Conservation (phyloP, 2,113 vertebrate genomes). For the Paraplagusia blochii region DNA sequence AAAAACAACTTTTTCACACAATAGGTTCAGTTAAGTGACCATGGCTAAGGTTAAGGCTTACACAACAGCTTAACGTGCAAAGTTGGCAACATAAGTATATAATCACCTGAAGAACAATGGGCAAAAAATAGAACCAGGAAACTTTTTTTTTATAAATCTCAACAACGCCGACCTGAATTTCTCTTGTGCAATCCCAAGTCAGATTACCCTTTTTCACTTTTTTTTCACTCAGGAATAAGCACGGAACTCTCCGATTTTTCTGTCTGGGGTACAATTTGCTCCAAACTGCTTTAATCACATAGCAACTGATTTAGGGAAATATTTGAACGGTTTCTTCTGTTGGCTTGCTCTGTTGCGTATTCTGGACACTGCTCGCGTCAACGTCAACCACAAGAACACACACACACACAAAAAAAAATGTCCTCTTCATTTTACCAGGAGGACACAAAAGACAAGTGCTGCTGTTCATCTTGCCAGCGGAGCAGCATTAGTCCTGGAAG, state of each 20-base stretch:
- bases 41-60: conserved; percentile 5
- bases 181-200: not conserved
- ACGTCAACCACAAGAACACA: conserved; percentile 14
- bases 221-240: conserved; percentile 11
- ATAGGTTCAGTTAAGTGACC: conserved; percentile 7
- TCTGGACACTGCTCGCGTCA: conserved; percentile 24
- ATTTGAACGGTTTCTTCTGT: conserved; percentile 19
- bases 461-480: conserved; percentile 36
- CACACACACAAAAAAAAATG: conserved; percentile 14
- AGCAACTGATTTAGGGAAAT: conserved; percentile 6
- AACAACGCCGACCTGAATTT: not conserved
- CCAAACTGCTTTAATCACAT: conserved; percentile 20
- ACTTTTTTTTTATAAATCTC: conserved; percentile 39
- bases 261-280: conserved; percentile 9
- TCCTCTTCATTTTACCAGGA: conserved; percentile 33
- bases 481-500: conserved; percentile 49
- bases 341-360: conserved; percentile 32
- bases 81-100: conserved; percentile 44
- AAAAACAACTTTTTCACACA: not conserved
- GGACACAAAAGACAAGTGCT: conserved; percentile 50
- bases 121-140: conserved; percentile 49
- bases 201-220: not conserved
- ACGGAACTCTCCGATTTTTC: conserved; percentile 5
- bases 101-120: conserved; percentile 53
- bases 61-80: conserved; percentile 22